Percentiles rank a stretch among this genome's conserved stretches.
phyloP scores from a whole-genome alignment of 2,113 vertebrate species.

The Phodopus roborovskii region DNA sequence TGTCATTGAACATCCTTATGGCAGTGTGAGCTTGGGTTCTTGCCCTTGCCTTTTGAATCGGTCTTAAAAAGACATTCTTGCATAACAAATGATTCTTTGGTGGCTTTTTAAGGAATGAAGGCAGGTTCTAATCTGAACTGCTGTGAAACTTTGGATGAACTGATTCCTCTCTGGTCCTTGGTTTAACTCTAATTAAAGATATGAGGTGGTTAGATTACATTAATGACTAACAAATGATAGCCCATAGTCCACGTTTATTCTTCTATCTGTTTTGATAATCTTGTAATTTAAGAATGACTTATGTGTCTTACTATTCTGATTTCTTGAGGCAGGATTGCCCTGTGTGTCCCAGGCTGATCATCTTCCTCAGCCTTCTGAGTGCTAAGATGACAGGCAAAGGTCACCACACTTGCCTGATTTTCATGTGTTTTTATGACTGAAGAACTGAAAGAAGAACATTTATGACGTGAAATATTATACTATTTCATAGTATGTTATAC shows the following conservation, averaged over 20 bases:
- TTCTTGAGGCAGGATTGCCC: not conserved
- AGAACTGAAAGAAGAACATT: constrained; percentile 25
- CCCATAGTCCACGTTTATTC: not conserved
- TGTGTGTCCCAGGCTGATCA: not conserved
- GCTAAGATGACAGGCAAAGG: not conserved
- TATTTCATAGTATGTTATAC: not conserved
- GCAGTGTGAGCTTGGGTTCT: not conserved
- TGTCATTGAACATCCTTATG: constrained; percentile 6
- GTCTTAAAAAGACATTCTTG: not conserved
- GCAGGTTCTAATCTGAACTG: not conserved
- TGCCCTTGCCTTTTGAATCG: not conserved
- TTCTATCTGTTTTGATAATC: not conserved
- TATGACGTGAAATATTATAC: not conserved
- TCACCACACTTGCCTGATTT: not conserved
- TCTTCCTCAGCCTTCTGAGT: not conserved
- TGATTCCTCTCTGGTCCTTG: constrained; percentile 43
- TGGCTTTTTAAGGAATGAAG: not conserved
- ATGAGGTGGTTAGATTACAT: not conserved
- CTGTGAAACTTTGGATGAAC: constrained; percentile 10
- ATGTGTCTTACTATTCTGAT: not conserved
- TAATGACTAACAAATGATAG: not conserved
- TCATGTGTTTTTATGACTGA: not conserved
- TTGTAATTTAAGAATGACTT: constrained; percentile 4
- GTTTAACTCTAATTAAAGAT: constrained; percentile 15
- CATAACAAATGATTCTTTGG: not conserved